Evolutionary conservation across 2,113 vertebrate genomes (phyloP).

Genomic region (Lepisosteus osseus): DNA sequence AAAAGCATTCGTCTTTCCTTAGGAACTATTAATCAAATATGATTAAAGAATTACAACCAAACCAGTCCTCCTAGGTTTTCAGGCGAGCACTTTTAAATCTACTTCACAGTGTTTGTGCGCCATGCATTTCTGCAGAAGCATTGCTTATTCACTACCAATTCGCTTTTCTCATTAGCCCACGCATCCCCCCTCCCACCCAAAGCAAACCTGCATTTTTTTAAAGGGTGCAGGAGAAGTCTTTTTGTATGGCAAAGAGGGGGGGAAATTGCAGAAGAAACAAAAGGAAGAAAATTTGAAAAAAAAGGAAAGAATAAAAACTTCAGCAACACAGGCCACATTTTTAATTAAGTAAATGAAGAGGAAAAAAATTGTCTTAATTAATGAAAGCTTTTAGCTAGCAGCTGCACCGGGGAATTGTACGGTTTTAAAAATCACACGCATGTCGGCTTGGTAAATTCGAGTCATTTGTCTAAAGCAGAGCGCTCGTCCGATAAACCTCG

Average conservation of each 20-base stretch:
- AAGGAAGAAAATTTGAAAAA: slow-evolving; percentile 56
- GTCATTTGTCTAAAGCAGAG: slow-evolving; percentile 52
- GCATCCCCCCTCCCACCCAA: slow-evolving; percentile 46
- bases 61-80: slow-evolving; percentile 13
- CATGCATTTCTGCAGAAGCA: slow-evolving; percentile 4
- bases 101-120: slow-evolving; percentile 1
- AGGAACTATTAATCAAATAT: slow-evolving; percentile 56
- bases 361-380: slow-evolving; percentile 60
- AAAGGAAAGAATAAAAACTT: slow-evolving; percentile 54
- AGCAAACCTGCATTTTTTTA: slow-evolving; percentile 34
- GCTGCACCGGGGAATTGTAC: slow-evolving; percentile 52
- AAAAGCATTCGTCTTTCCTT: slow-evolving; percentile 43
- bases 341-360: slow-evolving; percentile 64
- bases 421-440: slow-evolving; percentile 53
- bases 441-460: slow-evolving; percentile 50
- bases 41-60: slow-evolving; percentile 57
- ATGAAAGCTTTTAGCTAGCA: slow-evolving; percentile 64
- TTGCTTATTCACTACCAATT: slow-evolving; percentile 32
- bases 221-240: slow-evolving; percentile 29
- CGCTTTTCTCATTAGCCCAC: slow-evolving; percentile 16
- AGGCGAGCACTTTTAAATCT: slow-evolving; percentile 4
- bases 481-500: slow-evolving; percentile 47
- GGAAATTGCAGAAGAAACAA: slow-evolving; percentile 41
- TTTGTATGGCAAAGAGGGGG: slow-evolving; percentile 21
- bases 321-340: slow-evolving; percentile 66